phyloP scores from a whole-genome alignment of 1,140 invertebrate genomes.

The Delia radicum region DNA sequence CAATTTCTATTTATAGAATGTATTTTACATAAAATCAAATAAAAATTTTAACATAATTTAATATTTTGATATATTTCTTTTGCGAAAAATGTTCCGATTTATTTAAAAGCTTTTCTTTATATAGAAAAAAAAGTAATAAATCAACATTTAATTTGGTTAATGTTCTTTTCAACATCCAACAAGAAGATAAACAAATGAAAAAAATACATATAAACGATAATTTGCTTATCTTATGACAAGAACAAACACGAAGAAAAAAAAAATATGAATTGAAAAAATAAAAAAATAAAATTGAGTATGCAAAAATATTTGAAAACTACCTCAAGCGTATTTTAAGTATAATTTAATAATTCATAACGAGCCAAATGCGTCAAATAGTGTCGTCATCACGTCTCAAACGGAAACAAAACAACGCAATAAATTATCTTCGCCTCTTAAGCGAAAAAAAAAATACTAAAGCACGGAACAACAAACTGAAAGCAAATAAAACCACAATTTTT shows the following conservation, averaged over 20 bases:
- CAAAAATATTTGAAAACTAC: not conserved
- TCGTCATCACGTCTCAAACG: constrained; percentile 19
- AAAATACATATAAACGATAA: not conserved
- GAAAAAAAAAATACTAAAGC: not conserved
- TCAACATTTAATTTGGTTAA: constrained; percentile 11
- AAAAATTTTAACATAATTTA: too few relatives aligned
- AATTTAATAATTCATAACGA: constrained; percentile 23
- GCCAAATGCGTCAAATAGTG: constrained; percentile 5
- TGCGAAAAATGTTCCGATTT: too few relatives aligned
- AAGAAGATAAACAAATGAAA: not conserved
- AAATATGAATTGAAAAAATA: not conserved
- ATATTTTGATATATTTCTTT: too few relatives aligned
- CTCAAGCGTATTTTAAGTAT: not conserved
- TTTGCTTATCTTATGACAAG: not conserved
- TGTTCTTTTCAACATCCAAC: not conserved
- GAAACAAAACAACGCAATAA: constrained; percentile 24
- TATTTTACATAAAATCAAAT: too few relatives aligned
- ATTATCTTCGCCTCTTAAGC: not conserved
- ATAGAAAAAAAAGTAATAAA: not conserved
- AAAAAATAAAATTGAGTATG: not conserved
- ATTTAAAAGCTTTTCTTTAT: not conserved
- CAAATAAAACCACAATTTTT: not conserved
- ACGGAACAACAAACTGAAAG: not conserved
- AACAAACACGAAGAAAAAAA: not conserved
- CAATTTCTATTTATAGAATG: too few relatives aligned